A percentile compares a stretch with the other conserved stretches of the same genome.
phyloP scores from a whole-genome alignment of 2,113 vertebrate genomes.

The Lutjanus erythropterus region DNA sequence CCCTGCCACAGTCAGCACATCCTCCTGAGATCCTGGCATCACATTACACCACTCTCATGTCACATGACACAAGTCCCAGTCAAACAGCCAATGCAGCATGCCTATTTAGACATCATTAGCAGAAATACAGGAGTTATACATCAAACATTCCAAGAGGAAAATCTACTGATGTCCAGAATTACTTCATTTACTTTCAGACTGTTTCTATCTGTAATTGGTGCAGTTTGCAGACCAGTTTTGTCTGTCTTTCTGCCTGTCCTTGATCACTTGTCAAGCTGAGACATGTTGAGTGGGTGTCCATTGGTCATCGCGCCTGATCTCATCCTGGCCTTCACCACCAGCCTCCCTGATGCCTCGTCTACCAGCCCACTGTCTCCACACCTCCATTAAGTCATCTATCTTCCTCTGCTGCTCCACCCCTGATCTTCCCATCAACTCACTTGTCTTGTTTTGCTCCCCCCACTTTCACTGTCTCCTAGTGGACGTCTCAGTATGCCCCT shows the following conservation, averaged over 20 bases:
- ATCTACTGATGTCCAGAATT: constrained; percentile 5
- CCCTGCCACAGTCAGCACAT: constrained; percentile 38
- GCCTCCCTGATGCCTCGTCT: constrained; percentile 84
- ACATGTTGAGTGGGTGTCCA: constrained; percentile 71
- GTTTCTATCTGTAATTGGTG: constrained; percentile 21
- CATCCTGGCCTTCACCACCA: constrained; percentile 74
- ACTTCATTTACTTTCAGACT: constrained; percentile 22
- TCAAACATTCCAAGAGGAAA: neutral
- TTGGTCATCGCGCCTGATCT: constrained; percentile 79
- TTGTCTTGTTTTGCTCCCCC: constrained; percentile 67
- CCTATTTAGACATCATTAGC: neutral
- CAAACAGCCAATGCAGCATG: neutral
- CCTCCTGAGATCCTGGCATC: constrained; percentile 54
- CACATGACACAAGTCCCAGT: constrained; percentile 19
- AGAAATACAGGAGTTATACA: neutral
- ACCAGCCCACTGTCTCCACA: constrained; percentile 80
- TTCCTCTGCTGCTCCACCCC: constrained; percentile 80
- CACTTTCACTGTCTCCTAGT: constrained; percentile 57
- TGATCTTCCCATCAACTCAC: constrained; percentile 75
- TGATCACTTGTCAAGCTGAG: constrained; percentile 79
- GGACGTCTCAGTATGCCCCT: constrained; percentile 48
- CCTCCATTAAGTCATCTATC: constrained; percentile 85
- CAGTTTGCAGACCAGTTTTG: constrained; percentile 41
- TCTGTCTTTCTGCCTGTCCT: constrained; percentile 58
- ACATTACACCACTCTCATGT: constrained; percentile 19